Conservation (phyloP, 2,113 vertebrate species). For the Syrmaticus mikado region DNA sequence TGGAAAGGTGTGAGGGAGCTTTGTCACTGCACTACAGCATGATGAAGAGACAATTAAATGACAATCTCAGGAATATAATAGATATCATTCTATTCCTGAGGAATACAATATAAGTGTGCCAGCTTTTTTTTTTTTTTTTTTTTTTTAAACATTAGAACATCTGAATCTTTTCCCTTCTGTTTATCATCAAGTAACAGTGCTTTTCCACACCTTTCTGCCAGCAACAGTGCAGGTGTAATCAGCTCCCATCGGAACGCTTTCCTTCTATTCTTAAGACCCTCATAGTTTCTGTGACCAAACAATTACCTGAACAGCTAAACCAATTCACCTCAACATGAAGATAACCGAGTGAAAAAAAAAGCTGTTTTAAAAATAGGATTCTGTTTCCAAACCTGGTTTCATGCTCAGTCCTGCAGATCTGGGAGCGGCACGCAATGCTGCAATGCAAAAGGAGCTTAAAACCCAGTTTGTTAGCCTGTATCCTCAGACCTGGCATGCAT, state of each 20-base stretch:
- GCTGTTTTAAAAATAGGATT: fast-evolving
- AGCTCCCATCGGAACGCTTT: not conserved
- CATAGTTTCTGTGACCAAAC: not conserved
- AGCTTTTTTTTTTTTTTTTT: not conserved
- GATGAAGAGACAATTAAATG: slow-evolving; percentile 4
- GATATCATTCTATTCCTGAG: too few species aligned
- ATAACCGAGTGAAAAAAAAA: not conserved
- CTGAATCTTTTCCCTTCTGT: not conserved
- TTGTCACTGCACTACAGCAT: not conserved
- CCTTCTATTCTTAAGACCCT: not conserved
- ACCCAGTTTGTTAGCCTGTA: not conserved
- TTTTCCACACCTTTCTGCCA: not conserved
- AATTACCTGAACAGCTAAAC: not conserved
- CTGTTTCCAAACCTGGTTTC: not conserved
- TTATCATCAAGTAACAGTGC: not conserved
- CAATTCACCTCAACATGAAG: not conserved
- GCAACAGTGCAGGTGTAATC: not conserved
- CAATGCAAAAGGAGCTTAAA: not conserved
- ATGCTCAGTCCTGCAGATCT: not conserved
- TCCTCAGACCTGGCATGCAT: fast-evolving
- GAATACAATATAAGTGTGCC: too few species aligned
- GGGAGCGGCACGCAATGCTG: not conserved
- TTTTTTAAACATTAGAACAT: not conserved
- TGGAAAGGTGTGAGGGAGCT: not conserved
- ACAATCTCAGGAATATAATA: not conserved